Base-by-base conservation (phyloP, 2,888 invertebrate genomes). In the Zootermopsis nevadensis region DNA sequence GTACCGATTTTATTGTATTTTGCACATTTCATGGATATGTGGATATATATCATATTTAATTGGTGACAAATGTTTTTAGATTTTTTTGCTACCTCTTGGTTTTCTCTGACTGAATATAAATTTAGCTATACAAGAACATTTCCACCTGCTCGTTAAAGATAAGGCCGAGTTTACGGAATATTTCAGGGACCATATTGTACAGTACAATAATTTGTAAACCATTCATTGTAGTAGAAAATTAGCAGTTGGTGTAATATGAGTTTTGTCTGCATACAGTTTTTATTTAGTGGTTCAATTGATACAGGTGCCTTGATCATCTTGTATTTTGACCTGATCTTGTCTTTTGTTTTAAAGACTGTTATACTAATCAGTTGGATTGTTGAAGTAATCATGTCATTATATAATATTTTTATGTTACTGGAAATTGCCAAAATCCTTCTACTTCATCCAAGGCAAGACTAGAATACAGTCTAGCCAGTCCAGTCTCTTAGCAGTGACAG, bases 181-280 rank as follows among this genome's bases (percentile, higher is more conserved):
- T 60, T 27, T 60, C 60, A 60, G 60, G 60, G 60, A 60, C 60
- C 60, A 60, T 12, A 27, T n/a, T 60, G 60, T n/a, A n/a, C 60
- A 60, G 60, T 60, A 60, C 60, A 60, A 60, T n/a, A 60, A 60
- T 60, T 60, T n/a, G n/a, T 60, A 60, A 60, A 27, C 60, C 15
- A 15, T 60, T 27, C 27, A 27, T 60, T 60, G 6, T 60, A 60
- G 48, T 48, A 27, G 27, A 60, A 60, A 15, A 55, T 27, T 60
- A 60, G 60, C 60, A 60, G 15, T 60, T 60, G 60, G 12, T 60
- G 60, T 60, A 60, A 27, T n/a, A 3, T 60, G 27, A 60, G n/a
- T 60, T 60, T 15, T 60, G 60, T 27, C n/a, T 10, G n/a, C n/a
- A 27, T 60, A 60, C 27, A 60, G 60, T 27, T 27, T 60, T 48